phyloP scores from a whole-genome alignment of 2,888 invertebrate genomes.

The Colletes collaris region DNA sequence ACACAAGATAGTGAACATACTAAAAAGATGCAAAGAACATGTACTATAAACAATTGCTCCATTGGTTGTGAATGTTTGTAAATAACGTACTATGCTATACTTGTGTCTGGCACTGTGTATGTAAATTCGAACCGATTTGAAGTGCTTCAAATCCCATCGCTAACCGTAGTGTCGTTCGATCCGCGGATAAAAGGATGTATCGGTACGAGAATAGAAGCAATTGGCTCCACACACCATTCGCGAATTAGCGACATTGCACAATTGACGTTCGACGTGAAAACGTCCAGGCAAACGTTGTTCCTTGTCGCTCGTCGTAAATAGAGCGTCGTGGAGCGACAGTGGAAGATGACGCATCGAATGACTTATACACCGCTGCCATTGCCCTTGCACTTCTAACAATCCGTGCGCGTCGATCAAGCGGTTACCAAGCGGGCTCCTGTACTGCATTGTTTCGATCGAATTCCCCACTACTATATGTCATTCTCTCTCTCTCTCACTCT shows the following conservation, averaged over 20 bases:
- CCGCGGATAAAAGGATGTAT: constrained; percentile 16
- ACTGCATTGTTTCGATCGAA: constrained; percentile 53
- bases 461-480: constrained; percentile 20
- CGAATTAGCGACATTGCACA: constrained; percentile 48
- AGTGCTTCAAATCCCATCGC: too few species aligned
- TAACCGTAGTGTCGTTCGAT: background rate
- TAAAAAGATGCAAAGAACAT: too few species aligned
- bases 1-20: too few species aligned
- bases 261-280: constrained; percentile 19
- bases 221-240: constrained; percentile 47
- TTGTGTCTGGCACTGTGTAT: too few species aligned
- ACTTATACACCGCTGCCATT: constrained; percentile 50
- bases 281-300: constrained; percentile 1
- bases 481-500: background rate
- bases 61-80: too few species aligned
- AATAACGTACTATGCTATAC: too few species aligned
- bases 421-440: constrained; percentile 47
- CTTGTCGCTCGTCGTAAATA: background rate
- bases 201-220: constrained; percentile 47
- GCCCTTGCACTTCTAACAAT: constrained; percentile 60
- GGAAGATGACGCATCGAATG: constrained; percentile 22
- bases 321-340: background rate
- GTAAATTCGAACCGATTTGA: background rate
- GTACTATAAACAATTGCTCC: too few species aligned
- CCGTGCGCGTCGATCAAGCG: constrained; percentile 42